Conservation (phyloP, 2,888 invertebrate species). For the Chrysopilus asiliformis region DNA sequence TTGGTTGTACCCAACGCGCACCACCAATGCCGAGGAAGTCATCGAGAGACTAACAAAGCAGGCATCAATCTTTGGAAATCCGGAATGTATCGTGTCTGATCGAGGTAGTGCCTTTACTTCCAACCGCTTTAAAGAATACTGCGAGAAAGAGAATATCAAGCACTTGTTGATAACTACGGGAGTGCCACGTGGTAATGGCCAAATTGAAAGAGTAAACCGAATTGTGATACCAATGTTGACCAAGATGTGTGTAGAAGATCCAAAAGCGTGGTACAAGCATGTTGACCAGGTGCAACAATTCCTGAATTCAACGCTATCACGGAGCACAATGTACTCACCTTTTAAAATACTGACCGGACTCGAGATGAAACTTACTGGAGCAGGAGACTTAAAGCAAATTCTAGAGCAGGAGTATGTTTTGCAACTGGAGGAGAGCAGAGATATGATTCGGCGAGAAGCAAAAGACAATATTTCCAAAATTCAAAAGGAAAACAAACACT, state of each 20-base stretch:
- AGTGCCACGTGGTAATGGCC: conserved; percentile 26
- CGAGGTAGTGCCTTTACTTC: conserved; percentile 26
- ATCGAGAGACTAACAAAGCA: conserved; percentile 20
- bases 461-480: too few species aligned
- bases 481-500: too few species aligned
- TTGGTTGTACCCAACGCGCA: conserved; percentile 9
- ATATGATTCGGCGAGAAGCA: too few species aligned
- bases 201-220: conserved; percentile 23
- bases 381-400: too few species aligned
- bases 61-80: conserved; percentile 24
- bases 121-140: conserved; percentile 16
- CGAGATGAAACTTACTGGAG: too few species aligned
- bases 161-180: conserved; percentile 19
- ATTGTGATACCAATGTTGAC: conserved; percentile 23
- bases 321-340: too few species aligned
- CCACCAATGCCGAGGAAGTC: conserved; percentile 18
- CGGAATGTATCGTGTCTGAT: conserved; percentile 23
- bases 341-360: too few species aligned
- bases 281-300: conserved; percentile 18
- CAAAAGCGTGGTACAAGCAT: conserved; percentile 21
- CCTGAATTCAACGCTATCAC: too few species aligned
- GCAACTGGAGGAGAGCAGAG: too few species aligned
- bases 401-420: too few species aligned
- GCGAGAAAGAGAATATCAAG: conserved; percentile 22
- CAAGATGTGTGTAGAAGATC: conserved; percentile 23